Conservation (phyloP, 1,140 invertebrate genomes). For the Portunus trituberculatus region DNA sequence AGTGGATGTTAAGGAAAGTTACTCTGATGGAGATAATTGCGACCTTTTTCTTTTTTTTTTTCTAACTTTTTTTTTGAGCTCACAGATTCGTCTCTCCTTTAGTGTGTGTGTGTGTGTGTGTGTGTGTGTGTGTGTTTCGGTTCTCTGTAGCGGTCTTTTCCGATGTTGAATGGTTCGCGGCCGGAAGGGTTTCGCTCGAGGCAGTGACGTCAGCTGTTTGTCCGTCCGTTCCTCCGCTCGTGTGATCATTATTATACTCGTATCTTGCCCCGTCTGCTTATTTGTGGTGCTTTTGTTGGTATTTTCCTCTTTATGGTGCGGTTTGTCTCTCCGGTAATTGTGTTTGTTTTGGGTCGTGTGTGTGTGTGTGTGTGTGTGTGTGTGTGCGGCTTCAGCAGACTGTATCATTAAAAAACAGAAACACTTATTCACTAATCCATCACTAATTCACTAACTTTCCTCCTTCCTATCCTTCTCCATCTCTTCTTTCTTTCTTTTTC, state of each 20-base stretch:
- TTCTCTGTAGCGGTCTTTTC: not conserved
- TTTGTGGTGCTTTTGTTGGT: not conserved
- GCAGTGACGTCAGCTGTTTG: not conserved
- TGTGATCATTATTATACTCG: not conserved
- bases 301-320: not conserved
- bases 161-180: not conserved
- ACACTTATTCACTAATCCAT: too few relatives aligned
- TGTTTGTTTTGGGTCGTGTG: not conserved
- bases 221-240: not conserved
- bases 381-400: too few relatives aligned
- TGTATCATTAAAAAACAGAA: too few relatives aligned
- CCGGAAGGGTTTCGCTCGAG: not conserved
- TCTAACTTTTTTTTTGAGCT: not conserved
- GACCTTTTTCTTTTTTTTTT: too few relatives aligned
- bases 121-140: not conserved
- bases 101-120: not conserved
- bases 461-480: too few relatives aligned
- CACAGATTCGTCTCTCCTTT: not conserved
- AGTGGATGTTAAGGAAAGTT: conserved; percentile 6
- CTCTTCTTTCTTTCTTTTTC: too few relatives aligned
- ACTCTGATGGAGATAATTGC: not conserved
- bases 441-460: too few relatives aligned
- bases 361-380: not conserved
- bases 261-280: not conserved
- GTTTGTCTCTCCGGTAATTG: not conserved